A percentile compares a stretch with the other conserved stretches of the same genome.
phyloP scores from a whole-genome alignment of 23 tunicate species.

The Ciona savignyi region DNA sequence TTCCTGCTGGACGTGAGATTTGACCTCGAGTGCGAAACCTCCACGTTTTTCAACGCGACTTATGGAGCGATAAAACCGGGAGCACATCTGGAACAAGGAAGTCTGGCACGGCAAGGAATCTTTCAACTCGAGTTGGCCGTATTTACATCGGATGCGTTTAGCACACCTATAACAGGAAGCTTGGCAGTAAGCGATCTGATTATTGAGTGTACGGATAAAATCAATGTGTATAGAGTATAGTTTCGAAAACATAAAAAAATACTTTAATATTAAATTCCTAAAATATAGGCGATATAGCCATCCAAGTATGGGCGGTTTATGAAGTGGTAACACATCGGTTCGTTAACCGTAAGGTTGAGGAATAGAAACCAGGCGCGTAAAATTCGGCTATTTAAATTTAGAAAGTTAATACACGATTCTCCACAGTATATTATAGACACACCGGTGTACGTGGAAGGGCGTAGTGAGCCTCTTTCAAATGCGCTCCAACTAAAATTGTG shows the following conservation, averaged over 20 bases:
- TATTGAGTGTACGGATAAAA: neutral
- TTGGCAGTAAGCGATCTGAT: neutral
- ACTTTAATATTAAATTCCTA: no score
- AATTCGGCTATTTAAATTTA: no score
- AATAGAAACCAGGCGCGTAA: no score
- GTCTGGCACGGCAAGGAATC: neutral
- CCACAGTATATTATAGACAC: neutral
- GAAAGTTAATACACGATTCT: no score
- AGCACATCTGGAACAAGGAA: neutral
- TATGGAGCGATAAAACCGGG: neutral
- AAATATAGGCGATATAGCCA: no score
- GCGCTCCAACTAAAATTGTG: neutral
- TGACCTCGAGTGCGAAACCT: neutral
- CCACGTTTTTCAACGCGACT: neutral
- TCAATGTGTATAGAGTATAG: no score
- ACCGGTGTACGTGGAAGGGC: neutral
- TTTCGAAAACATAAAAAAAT: no score
- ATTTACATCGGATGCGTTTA: neutral
- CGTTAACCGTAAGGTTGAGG: no score
- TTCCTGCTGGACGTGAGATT: neutral
- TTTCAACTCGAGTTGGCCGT: neutral
- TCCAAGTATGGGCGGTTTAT: no score
- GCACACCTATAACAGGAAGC: neutral
- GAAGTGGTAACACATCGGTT: no score
- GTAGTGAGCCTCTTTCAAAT: neutral